Percentiles rank a stretch among this genome's conserved stretches.
These are phyloP conservation scores for Drosophila quinaria DNA, from an alignment of 2,888 invertebrate species.

Conservation along the genomic window DNA sequence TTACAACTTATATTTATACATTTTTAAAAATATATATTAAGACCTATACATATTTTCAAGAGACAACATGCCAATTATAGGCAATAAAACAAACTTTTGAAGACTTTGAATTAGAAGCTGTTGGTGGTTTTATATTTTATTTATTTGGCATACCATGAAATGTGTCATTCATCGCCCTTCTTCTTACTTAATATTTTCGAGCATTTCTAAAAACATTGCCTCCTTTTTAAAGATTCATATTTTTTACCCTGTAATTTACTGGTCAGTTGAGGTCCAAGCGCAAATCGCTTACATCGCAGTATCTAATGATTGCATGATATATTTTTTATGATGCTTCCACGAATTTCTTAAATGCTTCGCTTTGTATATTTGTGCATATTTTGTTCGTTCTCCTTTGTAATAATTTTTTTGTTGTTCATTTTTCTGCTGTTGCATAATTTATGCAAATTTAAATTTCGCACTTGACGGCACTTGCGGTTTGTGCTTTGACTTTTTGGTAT, in stretches of 20 bases:
- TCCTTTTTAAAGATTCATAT: neutral
- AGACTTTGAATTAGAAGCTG: too few relatives aligned
- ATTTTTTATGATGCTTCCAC: slow-evolving; percentile 60
- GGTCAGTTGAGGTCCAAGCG: slow-evolving; percentile 22
- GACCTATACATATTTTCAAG: too few relatives aligned
- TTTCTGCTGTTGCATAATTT: slow-evolving; percentile 65
- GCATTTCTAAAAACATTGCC: neutral
- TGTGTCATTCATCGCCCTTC: too few relatives aligned
- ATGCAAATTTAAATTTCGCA: slow-evolving; percentile 77
- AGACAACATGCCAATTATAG: too few relatives aligned
- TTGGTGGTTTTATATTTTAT: too few relatives aligned
- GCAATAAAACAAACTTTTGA: too few relatives aligned
- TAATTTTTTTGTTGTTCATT: slow-evolving; percentile 15
- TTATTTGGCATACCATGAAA: too few relatives aligned
- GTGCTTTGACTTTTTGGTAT: slow-evolving; percentile 39
- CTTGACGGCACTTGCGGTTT: slow-evolving; percentile 73
- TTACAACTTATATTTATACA: too few relatives aligned
- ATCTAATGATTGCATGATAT: slow-evolving; percentile 59
- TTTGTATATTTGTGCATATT: slow-evolving; percentile 39
- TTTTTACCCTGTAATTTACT: slow-evolving; percentile 6
- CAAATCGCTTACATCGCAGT: neutral
- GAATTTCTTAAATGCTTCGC: slow-evolving; percentile 38
- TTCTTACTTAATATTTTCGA: neutral
- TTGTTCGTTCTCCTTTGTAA: slow-evolving; percentile 30
- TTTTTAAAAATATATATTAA: too few relatives aligned